Evolutionary conservation across 2,797 vertebrate species (phyloP).

Genomic region (Epinephelus coioides): DNA sequence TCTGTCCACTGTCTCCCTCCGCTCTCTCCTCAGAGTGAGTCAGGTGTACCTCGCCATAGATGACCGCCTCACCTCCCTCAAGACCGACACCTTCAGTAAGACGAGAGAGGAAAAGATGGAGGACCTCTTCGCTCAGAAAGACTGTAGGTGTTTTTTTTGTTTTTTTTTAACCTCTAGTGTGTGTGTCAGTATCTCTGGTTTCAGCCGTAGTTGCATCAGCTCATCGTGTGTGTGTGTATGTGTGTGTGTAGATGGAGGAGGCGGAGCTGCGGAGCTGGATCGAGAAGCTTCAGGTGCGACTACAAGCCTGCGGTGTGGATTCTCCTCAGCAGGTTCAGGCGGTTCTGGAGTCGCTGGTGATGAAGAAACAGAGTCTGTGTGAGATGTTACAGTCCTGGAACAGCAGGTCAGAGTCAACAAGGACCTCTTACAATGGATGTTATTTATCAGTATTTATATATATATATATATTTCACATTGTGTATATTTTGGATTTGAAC

Average conservation of each 20-base stretch:
- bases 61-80: slow-evolving; percentile 97
- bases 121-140: slow-evolving; percentile 98
- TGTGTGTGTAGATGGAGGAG: slow-evolving; percentile 92
- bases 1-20: neutral
- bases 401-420: slow-evolving; percentile 84
- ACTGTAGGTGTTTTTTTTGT: slow-evolving; percentile 82
- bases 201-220: rapidly evolving
- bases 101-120: slow-evolving; percentile 99
- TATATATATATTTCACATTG: too few species aligned
- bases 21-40: slow-evolving; percentile 85
- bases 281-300: slow-evolving; percentile 94
- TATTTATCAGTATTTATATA: neutral
- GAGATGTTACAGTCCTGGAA: slow-evolving; percentile 98
- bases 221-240: neutral
- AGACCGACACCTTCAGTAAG: slow-evolving; percentile 98
- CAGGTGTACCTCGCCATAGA: slow-evolving; percentile 97
- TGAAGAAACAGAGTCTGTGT: slow-evolving; percentile 97
- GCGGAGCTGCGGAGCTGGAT: slow-evolving; percentile 94
- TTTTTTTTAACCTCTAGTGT: neutral
- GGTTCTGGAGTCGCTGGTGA: slow-evolving; percentile 93
- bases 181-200: rapidly evolving
- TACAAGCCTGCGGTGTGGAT: slow-evolving; percentile 89
- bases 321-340: slow-evolving; percentile 93
- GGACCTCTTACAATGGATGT: neutral
- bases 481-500: too few species aligned